A percentile compares a stretch with the other conserved stretches of the same genome.
Conservation (phyloP, 2,113 vertebrate genomes). For the Engraulis encrasicolus region DNA sequence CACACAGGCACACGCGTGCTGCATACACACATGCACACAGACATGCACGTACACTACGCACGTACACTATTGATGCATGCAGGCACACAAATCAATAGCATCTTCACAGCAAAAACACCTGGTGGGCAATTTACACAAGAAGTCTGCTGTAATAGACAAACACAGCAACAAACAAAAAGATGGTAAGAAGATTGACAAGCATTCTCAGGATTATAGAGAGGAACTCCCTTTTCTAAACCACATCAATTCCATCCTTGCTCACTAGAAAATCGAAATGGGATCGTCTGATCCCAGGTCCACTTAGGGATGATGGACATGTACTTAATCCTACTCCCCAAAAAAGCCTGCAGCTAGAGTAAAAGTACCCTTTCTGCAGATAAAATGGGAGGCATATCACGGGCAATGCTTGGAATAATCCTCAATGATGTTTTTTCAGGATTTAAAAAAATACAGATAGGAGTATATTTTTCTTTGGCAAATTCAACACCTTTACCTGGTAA, state of each 20-base stretch:
- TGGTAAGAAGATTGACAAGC: neutral
- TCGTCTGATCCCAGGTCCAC: neutral
- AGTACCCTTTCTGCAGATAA: neutral
- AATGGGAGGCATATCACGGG: neutral
- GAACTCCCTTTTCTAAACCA: neutral
- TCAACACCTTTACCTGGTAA: too few relatives aligned
- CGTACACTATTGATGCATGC: neutral
- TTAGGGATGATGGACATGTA: neutral
- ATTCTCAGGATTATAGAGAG: neutral
- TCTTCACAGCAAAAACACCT: too few relatives aligned
- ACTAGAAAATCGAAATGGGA: neutral
- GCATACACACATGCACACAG: neutral
- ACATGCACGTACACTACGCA: neutral
- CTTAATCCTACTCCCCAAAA: neutral
- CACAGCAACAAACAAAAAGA: neutral
- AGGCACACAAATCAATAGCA: neutral
- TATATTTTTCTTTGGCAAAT: too few relatives aligned
- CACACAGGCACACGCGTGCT: neutral
- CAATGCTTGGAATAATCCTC: neutral
- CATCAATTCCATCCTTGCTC: neutral
- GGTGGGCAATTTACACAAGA: neutral
- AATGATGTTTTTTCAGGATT: too few relatives aligned
- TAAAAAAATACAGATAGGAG: too few relatives aligned
- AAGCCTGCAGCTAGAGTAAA: neutral
- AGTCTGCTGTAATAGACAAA: neutral